A percentile compares a stretch with the other conserved stretches of the same genome.
These are phyloP conservation scores for Hippocampus kuda DNA, from an alignment of 2,797 vertebrate genomes.

Conservation along the genomic window DNA sequence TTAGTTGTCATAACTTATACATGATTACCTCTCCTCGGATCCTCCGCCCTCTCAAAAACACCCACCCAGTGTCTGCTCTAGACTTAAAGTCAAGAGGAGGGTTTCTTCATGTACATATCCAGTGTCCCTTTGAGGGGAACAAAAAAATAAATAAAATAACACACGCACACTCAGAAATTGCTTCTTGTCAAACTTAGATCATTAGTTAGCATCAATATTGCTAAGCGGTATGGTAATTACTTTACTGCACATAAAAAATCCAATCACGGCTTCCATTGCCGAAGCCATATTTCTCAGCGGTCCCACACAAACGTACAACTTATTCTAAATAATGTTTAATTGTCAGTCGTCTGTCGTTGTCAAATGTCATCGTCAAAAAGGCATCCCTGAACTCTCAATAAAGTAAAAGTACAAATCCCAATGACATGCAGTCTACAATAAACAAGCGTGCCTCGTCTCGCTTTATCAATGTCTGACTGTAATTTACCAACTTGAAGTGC, in stretches of 20 bases:
- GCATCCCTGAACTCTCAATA: no score
- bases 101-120: conserved; percentile 11
- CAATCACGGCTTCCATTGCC: no score
- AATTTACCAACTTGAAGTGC: conserved; percentile 46
- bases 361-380: no score
- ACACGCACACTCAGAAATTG: neutral
- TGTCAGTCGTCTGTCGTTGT: neutral
- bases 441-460: neutral
- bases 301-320: neutral
- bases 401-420: no score
- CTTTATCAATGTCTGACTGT: conserved; percentile 23
- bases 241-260: no score
- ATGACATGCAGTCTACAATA: neutral
- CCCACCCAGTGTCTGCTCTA: conserved; percentile 27
- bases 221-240: no score
- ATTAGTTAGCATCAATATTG: no score
- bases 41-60: conserved; percentile 38
- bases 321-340: neutral
- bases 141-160: neutral
- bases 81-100: conserved; percentile 19
- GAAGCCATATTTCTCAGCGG: no score
- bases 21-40: conserved; percentile 60
- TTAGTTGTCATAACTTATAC: conserved; percentile 87
- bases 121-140: neutral
- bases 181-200: no score